phyloP scores from a whole-genome alignment of 2,888 invertebrate species.

The Oscheius sp. region DNA sequence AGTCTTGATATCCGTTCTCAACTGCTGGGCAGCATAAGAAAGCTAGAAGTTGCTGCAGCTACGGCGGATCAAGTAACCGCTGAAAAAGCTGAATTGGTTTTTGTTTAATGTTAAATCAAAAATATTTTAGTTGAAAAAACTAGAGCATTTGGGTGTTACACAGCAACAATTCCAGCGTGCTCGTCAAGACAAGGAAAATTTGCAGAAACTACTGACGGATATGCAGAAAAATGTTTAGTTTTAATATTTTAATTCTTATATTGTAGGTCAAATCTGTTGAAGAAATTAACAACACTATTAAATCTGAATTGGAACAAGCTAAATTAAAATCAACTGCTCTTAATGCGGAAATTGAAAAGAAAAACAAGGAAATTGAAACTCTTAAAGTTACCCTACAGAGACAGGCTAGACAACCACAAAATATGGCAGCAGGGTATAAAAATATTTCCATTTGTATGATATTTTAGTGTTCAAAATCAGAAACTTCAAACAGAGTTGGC shows the following conservation, averaged over 20 bases:
- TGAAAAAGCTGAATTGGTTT: constrained; percentile 38
- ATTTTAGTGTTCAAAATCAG: constrained; percentile 2
- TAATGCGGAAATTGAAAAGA: constrained; percentile 4
- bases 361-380: constrained; percentile 35
- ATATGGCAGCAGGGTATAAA: constrained; percentile 13
- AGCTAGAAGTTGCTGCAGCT: constrained; percentile 37
- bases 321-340: constrained; percentile 28
- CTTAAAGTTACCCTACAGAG: background rate
- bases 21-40: constrained; percentile 35
- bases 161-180: constrained; percentile 35
- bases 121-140: constrained; percentile 34
- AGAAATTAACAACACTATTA: background rate
- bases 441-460: background rate
- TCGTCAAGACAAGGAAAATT: constrained; percentile 32
- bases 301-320: constrained; percentile 29
- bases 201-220: constrained; percentile 26
- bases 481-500: background rate
- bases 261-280: background rate
- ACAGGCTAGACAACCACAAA: background rate
- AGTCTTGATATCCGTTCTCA: constrained; percentile 33
- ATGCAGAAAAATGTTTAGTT: constrained; percentile 25
- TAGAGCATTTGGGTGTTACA: constrained; percentile 33
- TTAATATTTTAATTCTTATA: background rate
- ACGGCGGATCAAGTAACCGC: constrained; percentile 31
- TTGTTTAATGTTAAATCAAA: background rate